A percentile compares a stretch with the other conserved stretches of the same genome.
Conservation (phyloP, 2,113 vertebrate species). For the Brienomyrus longianalis region DNA sequence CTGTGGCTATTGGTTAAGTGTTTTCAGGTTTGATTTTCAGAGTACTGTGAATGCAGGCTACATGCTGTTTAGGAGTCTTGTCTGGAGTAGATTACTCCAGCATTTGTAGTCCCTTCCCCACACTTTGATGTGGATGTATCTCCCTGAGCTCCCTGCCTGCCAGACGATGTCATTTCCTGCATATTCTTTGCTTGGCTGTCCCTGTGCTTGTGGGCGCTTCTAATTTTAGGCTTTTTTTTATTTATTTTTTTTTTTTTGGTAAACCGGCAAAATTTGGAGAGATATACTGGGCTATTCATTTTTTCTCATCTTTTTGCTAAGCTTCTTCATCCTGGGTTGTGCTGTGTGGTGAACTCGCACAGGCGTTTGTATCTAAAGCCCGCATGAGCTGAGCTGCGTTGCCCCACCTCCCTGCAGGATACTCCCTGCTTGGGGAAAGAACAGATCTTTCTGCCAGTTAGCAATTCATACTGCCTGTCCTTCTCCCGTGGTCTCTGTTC, state of each 20-base stretch:
- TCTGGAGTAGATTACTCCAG: slow-evolving; percentile 10
- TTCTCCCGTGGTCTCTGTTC: background rate
- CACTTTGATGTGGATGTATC: background rate
- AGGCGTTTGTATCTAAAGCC: slow-evolving; percentile 4
- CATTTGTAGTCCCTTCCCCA: background rate
- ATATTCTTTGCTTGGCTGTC: background rate
- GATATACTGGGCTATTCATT: background rate
- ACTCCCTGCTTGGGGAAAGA: background rate
- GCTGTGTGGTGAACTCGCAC: slow-evolving; percentile 19
- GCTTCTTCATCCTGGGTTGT: background rate
- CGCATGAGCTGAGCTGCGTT: background rate
- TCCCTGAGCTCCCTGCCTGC: background rate
- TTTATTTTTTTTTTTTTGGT: slow-evolving; percentile 19
- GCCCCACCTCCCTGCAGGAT: slow-evolving; percentile 18
- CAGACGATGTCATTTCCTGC: slow-evolving; percentile 19
- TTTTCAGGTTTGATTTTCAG: background rate
- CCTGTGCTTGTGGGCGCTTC: slow-evolving; percentile 6
- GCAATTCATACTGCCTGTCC: background rate
- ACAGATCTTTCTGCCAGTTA: background rate
- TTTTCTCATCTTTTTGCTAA: background rate
- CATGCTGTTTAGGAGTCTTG: background rate
- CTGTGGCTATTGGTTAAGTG: background rate
- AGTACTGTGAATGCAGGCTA: background rate
- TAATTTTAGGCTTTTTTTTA: slow-evolving; percentile 19
- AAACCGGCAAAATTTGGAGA: slow-evolving; percentile 19